Percentiles rank a stretch among this genome's conserved stretches.
phyloP scores from a whole-genome alignment of 2,797 vertebrate species.

The Enteromius paludinosus region DNA sequence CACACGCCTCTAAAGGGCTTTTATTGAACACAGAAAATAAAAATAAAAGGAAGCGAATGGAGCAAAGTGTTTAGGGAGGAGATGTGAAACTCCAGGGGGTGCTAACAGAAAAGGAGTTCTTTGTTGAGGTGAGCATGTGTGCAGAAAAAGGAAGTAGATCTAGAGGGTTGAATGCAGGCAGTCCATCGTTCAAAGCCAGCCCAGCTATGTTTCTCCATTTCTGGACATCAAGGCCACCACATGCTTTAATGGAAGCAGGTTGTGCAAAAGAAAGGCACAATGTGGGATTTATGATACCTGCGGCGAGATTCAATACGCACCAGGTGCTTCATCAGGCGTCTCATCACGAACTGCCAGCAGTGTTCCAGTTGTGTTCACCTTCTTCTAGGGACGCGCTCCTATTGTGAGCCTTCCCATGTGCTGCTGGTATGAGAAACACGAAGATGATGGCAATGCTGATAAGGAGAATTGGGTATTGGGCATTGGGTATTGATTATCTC shows the following conservation, averaged over 20 bases:
- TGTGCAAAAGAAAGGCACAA: constrained; percentile 40
- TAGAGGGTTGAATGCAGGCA: constrained; percentile 23
- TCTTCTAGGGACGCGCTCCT: neutral
- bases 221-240: constrained; percentile 38
- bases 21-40: neutral
- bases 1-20: neutral
- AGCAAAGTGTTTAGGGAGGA: constrained; percentile 22
- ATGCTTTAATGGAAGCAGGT: constrained; percentile 38
- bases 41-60: neutral
- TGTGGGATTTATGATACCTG: constrained; percentile 45
- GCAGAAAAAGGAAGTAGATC: constrained; percentile 20
- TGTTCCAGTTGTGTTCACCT: constrained; percentile 15
- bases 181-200: constrained; percentile 33
- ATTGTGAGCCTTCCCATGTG: neutral
- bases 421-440: neutral
- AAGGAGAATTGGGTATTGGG: neutral
- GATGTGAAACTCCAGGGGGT: constrained; percentile 26
- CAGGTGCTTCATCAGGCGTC: constrained; percentile 24
- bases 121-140: neutral
- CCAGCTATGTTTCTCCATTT: constrained; percentile 16
- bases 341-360: constrained; percentile 28
- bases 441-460: neutral
- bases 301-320: constrained; percentile 29
- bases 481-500: neutral
- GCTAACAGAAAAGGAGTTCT: constrained; percentile 12